Base-by-base conservation (phyloP, 2,888 invertebrate genomes). In the Aelia acuminata region DNA sequence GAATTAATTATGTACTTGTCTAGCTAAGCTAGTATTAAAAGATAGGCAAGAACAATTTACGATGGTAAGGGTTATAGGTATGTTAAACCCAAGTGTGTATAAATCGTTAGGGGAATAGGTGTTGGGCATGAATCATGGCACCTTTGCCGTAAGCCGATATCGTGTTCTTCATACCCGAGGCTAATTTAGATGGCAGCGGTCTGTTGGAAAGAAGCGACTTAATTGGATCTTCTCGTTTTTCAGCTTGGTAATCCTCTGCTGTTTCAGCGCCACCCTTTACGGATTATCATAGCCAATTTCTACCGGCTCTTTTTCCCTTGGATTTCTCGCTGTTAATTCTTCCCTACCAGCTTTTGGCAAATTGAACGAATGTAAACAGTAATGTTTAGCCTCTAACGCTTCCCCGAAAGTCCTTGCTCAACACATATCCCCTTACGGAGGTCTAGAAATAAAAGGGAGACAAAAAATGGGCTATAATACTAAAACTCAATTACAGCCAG, bases 151-250 rank as follows among this genome's bases (percentile, higher is more conserved):
- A 70, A 70, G 31, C 63, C 31, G 63, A 80, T 80, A 47, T 43
- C 80, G 22, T 80, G 22, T 80, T 80, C 80, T 80, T 47, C 80
- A 39, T n/a, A 22, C 80, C 75, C 43, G 13, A 22, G 22, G 80
- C 80, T 47, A 80, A 39, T 39, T 39, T 47, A 80, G 13, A 39
- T 47, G 80, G 18, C 22, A 22, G 39, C 80, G 11, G n/a, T n/a
- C 80, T 13, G 22, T 39, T 20, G 43, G 80, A 80, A 80, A 80
- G 80, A 80, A 80, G 43, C 80, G 15, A 43, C 22, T 47, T 80
- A 80, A 80, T 80, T 80, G 80, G 80, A 39, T 47, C 13, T 70
- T 80, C 80, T 47, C 80, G 39, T 80, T 80, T 80, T 80, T 47
- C 43, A 43, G 39, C 11, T 47, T 43, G n/a, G 22, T 43, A 80